Evolutionary conservation across 1,140 invertebrate genomes (phyloP), one percentile per base, ranked within the genome.

Genomic region (Coenobita brevimanus): DNA sequence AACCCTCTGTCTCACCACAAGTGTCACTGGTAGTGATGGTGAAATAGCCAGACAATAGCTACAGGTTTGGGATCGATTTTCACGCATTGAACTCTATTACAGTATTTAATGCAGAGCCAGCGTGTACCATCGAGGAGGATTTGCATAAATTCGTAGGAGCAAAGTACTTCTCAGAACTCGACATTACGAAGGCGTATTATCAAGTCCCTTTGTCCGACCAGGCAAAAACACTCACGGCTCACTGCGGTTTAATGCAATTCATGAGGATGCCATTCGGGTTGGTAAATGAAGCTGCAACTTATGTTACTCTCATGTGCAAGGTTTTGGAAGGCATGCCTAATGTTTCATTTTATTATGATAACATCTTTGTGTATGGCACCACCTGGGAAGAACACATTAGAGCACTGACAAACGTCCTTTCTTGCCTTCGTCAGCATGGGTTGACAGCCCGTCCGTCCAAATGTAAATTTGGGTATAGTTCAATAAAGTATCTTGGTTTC

Each of bases 71-170:
- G n/a, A n/a, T n/a, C n/a, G n/a, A n/a, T n/a, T n/a, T n/a, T n/a
- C n/a, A n/a, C n/a, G n/a, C n/a, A n/a, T n/a, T n/a, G n/a, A n/a
- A n/a, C n/a, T n/a, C n/a, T 8, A 24, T n/a, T 10, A 41, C 80
- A 0, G 75, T 64, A 0, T 88, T 88, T 46, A n/a, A 80, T 27
- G 75, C 75, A 24, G 85, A 88, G 33, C 85, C 75, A n/a, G 46
- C 54, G 2, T 13, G 33, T 60, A 43, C 54, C 0, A 80, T 88
- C 3, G 71, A 79, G 33, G 71, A 76, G 27, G 73, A 86, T 17
- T 36, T 86, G 36, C 50, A 86, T 54, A 86, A 86, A 69, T 88
- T 80, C 50, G 30, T 10, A 21, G 62, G 69, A 30, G 3, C 21
- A 2, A 41, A 24, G 24, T 88, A 64, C 24, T 88, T 88, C 13